Percentiles rank a stretch among this genome's conserved stretches.
These are phyloP conservation scores for Siniperca obscura DNA, from an alignment of 2,797 vertebrate species.

Conservation along the genomic window DNA sequence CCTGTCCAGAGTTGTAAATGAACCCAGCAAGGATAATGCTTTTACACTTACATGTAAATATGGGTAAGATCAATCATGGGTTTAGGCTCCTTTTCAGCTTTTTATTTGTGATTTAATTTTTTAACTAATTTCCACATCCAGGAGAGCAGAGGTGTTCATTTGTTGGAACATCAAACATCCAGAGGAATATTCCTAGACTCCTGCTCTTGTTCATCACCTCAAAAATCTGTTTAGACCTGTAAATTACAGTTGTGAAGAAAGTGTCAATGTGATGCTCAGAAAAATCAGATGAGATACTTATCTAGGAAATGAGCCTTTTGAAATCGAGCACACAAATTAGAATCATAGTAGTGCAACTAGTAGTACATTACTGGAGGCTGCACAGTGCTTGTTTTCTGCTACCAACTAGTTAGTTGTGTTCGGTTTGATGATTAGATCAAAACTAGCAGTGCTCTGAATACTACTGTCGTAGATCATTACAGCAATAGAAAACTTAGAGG, in stretches of 20 bases:
- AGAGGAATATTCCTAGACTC: not conserved
- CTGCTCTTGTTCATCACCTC: not conserved
- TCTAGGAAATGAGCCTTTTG: not conserved
- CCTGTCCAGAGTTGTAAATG: not conserved
- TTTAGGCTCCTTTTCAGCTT: not conserved
- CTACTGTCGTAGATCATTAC: not conserved
- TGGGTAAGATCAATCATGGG: not conserved
- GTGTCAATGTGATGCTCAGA: slow-evolving; percentile 17
- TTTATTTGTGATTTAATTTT: not conserved
- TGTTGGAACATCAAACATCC: not conserved
- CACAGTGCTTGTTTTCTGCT: slow-evolving; percentile 7
- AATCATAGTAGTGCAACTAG: not conserved
- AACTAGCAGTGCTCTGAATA: not conserved
- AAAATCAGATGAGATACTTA: not conserved
- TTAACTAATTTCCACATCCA: not conserved
- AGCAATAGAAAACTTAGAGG: not conserved
- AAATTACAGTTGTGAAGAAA: slow-evolving; percentile 1
- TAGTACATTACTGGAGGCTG: not conserved
- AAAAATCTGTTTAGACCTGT: not conserved
- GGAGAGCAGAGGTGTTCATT: not conserved
- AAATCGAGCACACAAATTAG: not conserved
- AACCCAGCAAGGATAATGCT: not conserved
- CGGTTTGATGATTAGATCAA: not conserved
- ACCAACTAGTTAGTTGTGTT: not conserved
- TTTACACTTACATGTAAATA: not conserved